These are phyloP conservation scores for Nomada goodeniana DNA, from an alignment of 2,888 invertebrate genomes.

Conservation along the genomic window DNA sequence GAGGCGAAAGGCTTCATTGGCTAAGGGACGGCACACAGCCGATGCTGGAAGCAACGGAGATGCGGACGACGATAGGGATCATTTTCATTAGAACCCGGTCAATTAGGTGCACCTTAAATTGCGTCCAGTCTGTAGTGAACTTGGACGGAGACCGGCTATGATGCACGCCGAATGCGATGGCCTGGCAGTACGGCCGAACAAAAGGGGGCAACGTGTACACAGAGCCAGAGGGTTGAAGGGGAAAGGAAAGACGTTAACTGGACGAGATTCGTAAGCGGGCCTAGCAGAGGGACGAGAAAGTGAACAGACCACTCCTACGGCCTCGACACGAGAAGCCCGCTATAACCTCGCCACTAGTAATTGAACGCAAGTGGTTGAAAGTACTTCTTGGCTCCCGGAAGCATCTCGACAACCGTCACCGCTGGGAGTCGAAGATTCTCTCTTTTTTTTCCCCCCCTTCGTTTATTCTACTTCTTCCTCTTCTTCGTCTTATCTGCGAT, in stretches of 20 bases:
- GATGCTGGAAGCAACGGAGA: conserved; percentile 42
- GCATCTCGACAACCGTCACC: conserved; percentile 67
- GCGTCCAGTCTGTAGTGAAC: conserved; percentile 71
- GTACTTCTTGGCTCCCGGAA: conserved; percentile 77
- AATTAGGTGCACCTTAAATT: conserved; percentile 75
- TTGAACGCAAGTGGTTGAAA: conserved; percentile 82
- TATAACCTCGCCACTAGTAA: conserved; percentile 80
- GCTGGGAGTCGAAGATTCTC: conserved; percentile 52
- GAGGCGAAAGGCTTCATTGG: conserved; percentile 35
- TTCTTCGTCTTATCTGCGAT: conserved; percentile 28
- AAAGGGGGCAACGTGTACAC: conserved; percentile 48
- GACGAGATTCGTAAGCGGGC: conserved; percentile 43
- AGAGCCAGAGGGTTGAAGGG: neutral
- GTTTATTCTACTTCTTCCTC: conserved; percentile 16
- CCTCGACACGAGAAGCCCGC: conserved; percentile 76
- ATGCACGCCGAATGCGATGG: conserved; percentile 59
- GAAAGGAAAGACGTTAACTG: conserved; percentile 34
- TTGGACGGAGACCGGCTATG: conserved; percentile 55
- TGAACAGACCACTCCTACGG: conserved; percentile 75
- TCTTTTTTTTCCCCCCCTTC: conserved; percentile 34
- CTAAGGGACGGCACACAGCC: conserved; percentile 22
- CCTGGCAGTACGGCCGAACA: conserved; percentile 53
- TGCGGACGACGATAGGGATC: conserved; percentile 56
- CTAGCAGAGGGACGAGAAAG: conserved; percentile 47
- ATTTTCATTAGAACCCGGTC: conserved; percentile 78